phyloP scores from a whole-genome alignment of 2,797 vertebrate species.

The Morelia viridis region DNA sequence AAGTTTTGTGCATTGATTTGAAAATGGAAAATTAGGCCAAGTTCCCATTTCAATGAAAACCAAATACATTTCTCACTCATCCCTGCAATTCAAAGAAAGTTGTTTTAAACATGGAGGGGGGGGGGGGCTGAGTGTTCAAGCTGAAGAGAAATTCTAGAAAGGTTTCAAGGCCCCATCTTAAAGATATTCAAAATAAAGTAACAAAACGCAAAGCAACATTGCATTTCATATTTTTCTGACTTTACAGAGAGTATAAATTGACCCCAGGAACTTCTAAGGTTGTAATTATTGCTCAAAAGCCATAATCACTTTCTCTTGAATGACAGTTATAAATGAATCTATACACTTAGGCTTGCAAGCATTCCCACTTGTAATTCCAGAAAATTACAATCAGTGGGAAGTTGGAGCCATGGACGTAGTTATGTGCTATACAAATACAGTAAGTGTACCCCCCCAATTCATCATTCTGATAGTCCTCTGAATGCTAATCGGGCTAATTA shows the following conservation, averaged over 20 bases:
- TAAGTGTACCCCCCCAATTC: background rate
- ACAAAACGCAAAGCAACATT: background rate
- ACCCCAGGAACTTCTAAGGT: background rate
- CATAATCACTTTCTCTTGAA: background rate
- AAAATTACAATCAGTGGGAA: background rate
- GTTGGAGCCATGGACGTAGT: background rate
- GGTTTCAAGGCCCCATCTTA: background rate
- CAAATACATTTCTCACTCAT: background rate
- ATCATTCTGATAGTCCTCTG: background rate
- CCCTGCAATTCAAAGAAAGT: background rate
- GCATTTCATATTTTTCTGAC: background rate
- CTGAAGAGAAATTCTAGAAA: background rate
- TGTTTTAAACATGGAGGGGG: background rate
- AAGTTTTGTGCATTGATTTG: background rate
- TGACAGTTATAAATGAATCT: background rate
- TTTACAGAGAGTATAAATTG: background rate
- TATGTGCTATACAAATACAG: background rate
- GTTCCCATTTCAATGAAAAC: background rate
- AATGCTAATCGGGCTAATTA: background rate
- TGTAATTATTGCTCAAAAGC: background rate
- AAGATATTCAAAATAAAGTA: background rate
- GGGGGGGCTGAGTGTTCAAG: background rate
- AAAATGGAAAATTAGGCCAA: background rate
- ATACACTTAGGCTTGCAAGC: background rate
- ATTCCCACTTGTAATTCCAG: background rate